These are phyloP conservation scores for Athetis lepigone DNA, from an alignment of 2,888 invertebrate genomes.

Conservation along the genomic window DNA sequence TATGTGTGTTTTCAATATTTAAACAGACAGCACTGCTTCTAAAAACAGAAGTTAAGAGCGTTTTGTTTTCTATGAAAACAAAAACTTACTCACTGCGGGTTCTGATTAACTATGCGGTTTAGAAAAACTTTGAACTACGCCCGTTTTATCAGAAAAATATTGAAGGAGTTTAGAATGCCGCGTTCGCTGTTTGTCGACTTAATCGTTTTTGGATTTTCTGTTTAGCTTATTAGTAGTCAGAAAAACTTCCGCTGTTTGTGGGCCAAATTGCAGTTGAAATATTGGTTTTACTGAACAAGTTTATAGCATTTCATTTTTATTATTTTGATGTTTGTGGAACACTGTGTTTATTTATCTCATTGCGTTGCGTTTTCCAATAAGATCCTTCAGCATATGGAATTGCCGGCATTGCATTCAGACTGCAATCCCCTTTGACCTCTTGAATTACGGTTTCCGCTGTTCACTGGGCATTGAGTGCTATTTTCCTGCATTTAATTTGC, in stretches of 20 bases:
- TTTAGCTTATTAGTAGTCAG: conserved; percentile 8
- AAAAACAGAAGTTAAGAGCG: conserved; percentile 88
- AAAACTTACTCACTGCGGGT: conserved; percentile 69
- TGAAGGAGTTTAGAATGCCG: conserved; percentile 37
- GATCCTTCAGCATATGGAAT: conserved; percentile 27
- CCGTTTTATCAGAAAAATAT: conserved; percentile 61
- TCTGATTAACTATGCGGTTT: conserved; percentile 60
- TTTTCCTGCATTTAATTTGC: conserved; percentile 41
- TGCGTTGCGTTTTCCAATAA: conserved; percentile 33
- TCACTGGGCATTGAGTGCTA: conserved; percentile 16
- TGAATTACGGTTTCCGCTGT: conserved; percentile 46
- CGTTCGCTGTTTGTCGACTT: conserved; percentile 49
- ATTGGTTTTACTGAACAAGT: conserved; percentile 13
- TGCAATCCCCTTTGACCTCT: conserved; percentile 40
- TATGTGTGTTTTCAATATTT: conserved; percentile 78
- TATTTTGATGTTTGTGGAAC: neutral
- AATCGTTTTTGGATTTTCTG: conserved; percentile 30
- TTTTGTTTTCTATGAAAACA: conserved; percentile 85
- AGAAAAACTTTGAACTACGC: conserved; percentile 57
- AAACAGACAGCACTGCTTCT: conserved; percentile 73
- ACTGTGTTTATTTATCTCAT: neutral
- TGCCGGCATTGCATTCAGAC: conserved; percentile 41
- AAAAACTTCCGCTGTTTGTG: conserved; percentile 39
- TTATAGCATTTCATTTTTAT: neutral
- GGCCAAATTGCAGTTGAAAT: conserved; percentile 7